Base-by-base conservation (phyloP, 2,888 invertebrate species). In the Sminthurinus aureus region DNA sequence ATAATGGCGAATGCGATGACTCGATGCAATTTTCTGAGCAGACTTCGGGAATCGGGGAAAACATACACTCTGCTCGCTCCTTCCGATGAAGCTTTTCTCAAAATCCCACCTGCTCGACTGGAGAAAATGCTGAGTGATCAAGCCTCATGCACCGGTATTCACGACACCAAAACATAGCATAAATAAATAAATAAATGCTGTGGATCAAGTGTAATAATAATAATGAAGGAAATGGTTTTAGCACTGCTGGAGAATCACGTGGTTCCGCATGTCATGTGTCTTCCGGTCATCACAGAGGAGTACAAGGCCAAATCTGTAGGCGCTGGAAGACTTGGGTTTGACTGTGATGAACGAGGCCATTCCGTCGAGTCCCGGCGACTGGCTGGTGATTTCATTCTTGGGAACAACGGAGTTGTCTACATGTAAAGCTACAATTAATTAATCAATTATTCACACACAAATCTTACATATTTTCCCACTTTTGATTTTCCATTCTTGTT, bases 371-470 rank as follows among this genome's bases (percentile, higher is more conserved):
- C 89, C 18, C 90, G 90, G 64, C 89, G 90, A 66, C 87, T 91
- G 15, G 88, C 90, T 0, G 89, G 90, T 1, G 90, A 90, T 51
- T 90, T 91, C 86, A 90, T 90, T 18, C 86, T 91, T 58, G 91
- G 91, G 9, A 89, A 89, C 66, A 92, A 92, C 87, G 92, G 92
- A 0, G 90, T 91, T n/a, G 89, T 92, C 13, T 91, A 91, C 87
- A 90, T 90, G 86, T 38, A 38, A n/a, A n/a, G n/a, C n/a, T 38
- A 1, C 6, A 38, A 1, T 38, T 38, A 1, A 4, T 6, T 38
- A 1, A 38, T 38, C 38, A 1, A n/a, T n/a, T n/a, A 38, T 38
- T 38, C 38, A 1, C 38, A 38, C 38, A 38, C 38, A 38, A n/a
- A n/a, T n/a, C n/a, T n/a, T n/a, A n/a, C n/a, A 38, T 38, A 38